phyloP scores from a whole-genome alignment of 1,140 invertebrate genomes.

The Manduca sexta region DNA sequence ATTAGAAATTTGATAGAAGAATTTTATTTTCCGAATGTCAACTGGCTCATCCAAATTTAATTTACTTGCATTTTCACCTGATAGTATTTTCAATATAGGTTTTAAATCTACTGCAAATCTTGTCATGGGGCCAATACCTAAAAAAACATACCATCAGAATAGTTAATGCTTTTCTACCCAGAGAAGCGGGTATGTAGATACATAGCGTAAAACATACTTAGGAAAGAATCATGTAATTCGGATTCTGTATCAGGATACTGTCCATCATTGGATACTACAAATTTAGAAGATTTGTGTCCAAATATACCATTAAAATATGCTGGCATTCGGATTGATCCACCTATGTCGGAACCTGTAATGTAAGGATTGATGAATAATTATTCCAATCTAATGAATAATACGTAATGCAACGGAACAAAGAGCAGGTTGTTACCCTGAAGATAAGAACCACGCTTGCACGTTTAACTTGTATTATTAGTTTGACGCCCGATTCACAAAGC shows the following conservation, averaged over 20 bases:
- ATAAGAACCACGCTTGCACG: too few relatives aligned
- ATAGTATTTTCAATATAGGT: constrained; percentile 84
- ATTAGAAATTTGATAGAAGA: constrained; percentile 92
- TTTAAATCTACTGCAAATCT: constrained; percentile 89
- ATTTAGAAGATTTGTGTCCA: constrained; percentile 93
- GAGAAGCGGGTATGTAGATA: neutral
- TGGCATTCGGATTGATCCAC: constrained; percentile 96
- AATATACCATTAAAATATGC: constrained; percentile 96
- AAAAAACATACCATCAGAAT: constrained; percentile 15
- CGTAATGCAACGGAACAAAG: too few relatives aligned
- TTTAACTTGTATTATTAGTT: too few relatives aligned
- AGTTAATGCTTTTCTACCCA: neutral
- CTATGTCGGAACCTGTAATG: constrained; percentile 89
- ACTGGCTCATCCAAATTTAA: constrained; percentile 82
- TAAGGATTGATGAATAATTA: neutral
- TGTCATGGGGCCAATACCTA: constrained; percentile 90
- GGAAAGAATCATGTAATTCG: constrained; percentile 79
- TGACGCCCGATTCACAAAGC: too few relatives aligned
- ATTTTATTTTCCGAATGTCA: constrained; percentile 77
- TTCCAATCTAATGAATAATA: too few relatives aligned
- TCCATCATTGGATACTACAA: constrained; percentile 85
- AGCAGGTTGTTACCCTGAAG: too few relatives aligned
- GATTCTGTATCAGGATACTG: constrained; percentile 83
- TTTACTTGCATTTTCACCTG: constrained; percentile 76
- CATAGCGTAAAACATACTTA: constrained; percentile 64